These are phyloP conservation scores for Lepisosteus oculatus DNA, from an alignment of 2,113 vertebrate genomes.

Conservation along the genomic window DNA sequence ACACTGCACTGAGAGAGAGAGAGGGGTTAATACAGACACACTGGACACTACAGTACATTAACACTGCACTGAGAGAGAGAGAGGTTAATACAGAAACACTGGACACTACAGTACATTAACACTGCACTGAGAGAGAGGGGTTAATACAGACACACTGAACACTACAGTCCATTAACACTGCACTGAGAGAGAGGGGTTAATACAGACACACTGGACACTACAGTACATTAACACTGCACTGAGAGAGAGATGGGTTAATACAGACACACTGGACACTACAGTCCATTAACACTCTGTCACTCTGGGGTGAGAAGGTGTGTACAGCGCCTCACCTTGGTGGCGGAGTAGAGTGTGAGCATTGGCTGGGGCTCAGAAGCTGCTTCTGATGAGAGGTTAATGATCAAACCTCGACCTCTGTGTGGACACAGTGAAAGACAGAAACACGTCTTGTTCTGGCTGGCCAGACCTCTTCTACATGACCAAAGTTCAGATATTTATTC, in stretches of 20 bases:
- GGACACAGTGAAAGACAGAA: neutral
- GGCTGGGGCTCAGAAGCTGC: slow-evolving; percentile 53
- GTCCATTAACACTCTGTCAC: neutral
- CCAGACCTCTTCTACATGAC: neutral
- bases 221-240: neutral
- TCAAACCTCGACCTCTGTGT: slow-evolving; percentile 53
- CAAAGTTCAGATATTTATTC: neutral
- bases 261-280: neutral
- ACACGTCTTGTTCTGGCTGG: neutral
- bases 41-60: too few species aligned
- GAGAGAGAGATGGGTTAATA: neutral
- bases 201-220: neutral
- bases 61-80: too few species aligned
- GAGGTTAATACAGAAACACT: too few species aligned
- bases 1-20: too few species aligned
- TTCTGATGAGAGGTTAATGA: slow-evolving; percentile 67
- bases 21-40: too few species aligned
- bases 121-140: neutral
- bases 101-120: neutral
- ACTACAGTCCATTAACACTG: neutral
- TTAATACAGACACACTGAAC: neutral
- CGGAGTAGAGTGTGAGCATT: slow-evolving; percentile 58
- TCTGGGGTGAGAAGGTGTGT: neutral
- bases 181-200: neutral
- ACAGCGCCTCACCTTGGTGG: slow-evolving; percentile 54